Conservation (phyloP, 2,113 vertebrate genomes). For the Cacatua alba region DNA sequence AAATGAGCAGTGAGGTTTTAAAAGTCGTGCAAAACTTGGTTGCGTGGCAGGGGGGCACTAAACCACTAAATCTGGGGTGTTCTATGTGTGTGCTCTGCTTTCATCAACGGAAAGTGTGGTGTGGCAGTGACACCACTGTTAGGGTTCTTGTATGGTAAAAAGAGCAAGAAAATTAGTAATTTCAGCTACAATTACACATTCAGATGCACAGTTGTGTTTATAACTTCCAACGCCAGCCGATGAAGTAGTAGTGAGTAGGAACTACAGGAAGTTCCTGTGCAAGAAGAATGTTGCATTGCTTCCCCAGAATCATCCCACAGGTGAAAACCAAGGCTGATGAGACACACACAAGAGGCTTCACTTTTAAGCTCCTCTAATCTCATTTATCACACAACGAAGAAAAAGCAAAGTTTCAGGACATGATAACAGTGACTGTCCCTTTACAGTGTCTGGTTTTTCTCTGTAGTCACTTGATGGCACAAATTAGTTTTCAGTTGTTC, state of each 20-base stretch:
- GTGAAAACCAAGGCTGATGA: neutral
- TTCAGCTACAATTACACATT: neutral
- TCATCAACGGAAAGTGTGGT: neutral
- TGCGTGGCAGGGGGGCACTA: fast-evolving
- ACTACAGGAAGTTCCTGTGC: neutral
- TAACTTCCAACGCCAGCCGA: fast-evolving
- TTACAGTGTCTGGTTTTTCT: neutral
- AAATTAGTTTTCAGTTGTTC: slow-evolving; percentile 44
- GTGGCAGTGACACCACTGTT: neutral
- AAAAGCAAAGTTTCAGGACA: neutral
- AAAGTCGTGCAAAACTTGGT: fast-evolving
- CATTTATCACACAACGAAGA: neutral
- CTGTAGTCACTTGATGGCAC: slow-evolving; percentile 14
- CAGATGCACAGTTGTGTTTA: neutral
- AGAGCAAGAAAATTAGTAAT: neutral
- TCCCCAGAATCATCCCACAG: neutral
- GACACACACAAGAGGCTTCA: neutral
- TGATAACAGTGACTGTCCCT: neutral
- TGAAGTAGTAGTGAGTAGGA: neutral
- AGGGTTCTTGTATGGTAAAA: neutral
- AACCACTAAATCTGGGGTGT: neutral
- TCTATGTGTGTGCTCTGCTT: neutral
- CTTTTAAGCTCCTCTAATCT: slow-evolving; percentile 25
- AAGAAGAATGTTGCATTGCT: neutral
- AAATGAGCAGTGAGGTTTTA: neutral